Evolutionary conservation across 2,888 invertebrate genomes (phyloP).

Genomic region (Lasioglossum leucozonium): DNA sequence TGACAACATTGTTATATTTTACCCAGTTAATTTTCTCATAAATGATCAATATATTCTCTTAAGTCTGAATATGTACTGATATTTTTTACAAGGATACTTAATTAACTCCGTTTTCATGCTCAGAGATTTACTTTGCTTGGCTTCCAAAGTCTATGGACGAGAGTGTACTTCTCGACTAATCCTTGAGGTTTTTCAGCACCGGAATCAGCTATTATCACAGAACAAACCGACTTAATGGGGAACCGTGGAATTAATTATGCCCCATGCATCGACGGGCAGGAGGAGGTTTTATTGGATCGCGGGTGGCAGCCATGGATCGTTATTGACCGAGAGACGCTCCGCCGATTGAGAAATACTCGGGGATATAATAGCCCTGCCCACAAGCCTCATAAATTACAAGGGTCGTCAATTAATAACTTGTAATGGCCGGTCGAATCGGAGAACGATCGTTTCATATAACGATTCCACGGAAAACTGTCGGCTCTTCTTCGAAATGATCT

Average conservation of each 20-base stretch:
- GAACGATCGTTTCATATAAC: conserved; percentile 25
- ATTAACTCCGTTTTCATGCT: no score
- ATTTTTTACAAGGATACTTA: no score
- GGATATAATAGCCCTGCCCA: conserved; percentile 45
- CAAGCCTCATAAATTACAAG: conserved; percentile 48
- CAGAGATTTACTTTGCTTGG: neutral
- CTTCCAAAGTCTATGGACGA: neutral
- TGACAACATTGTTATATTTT: no score
- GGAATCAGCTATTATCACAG: conserved; percentile 19
- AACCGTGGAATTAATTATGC: conserved; percentile 52
- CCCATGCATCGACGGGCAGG: conserved; percentile 3
- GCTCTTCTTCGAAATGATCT: conserved; percentile 26
- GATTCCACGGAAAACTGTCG: conserved; percentile 27
- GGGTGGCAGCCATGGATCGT: conserved; percentile 20
- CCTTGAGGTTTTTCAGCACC: neutral
- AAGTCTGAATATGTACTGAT: no score
- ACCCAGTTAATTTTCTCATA: no score
- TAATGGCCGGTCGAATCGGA: conserved; percentile 45
- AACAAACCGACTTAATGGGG: conserved; percentile 24
- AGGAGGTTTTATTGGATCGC: conserved; percentile 32
- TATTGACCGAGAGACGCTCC: conserved; percentile 36
- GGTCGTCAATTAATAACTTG: conserved; percentile 55
- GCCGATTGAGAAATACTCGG: conserved; percentile 51
- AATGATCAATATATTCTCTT: no score
- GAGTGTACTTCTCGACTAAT: neutral